Percentiles rank a stretch among this genome's conserved stretches.
Conservation (phyloP, 2,888 invertebrate species). For the Himalopsyche tibetana region DNA sequence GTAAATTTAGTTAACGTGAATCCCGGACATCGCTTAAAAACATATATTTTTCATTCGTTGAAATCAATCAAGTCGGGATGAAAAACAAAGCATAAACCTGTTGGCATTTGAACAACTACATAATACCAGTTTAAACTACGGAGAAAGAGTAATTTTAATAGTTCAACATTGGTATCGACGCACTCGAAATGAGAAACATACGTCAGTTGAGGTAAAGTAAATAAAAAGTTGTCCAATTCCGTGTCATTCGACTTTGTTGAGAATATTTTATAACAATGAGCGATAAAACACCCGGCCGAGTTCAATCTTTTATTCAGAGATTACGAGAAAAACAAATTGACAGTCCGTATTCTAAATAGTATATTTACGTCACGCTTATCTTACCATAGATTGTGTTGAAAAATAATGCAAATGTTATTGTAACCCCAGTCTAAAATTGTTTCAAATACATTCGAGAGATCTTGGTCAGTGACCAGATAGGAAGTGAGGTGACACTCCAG, state of each 20-base stretch:
- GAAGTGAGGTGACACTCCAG: constrained; percentile 3
- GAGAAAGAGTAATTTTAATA: no score
- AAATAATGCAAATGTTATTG: constrained; percentile 40
- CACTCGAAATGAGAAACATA: no score
- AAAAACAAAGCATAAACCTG: no score
- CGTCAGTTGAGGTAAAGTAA: no score
- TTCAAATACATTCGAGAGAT: constrained; percentile 25
- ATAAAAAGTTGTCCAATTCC: no score
- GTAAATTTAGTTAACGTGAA: no score
- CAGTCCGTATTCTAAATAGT: constrained; percentile 3
- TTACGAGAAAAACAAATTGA: constrained; percentile 29
- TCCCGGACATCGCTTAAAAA: no score
- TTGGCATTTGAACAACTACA: no score
- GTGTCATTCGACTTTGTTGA: neutral
- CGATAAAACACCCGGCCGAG: neutral
- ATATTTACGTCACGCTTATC: constrained; percentile 34
- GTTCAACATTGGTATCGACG: no score
- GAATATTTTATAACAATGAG: neutral
- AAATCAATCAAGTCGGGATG: no score
- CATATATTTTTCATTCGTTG: no score
- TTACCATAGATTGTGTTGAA: constrained; percentile 38
- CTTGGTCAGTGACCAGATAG: constrained; percentile 12
- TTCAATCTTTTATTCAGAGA: constrained; percentile 31
- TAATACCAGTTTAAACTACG: no score
- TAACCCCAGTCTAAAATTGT: constrained; percentile 40